Conservation (phyloP, 2,797 vertebrate species). For the Bovichtus variegatus region DNA sequence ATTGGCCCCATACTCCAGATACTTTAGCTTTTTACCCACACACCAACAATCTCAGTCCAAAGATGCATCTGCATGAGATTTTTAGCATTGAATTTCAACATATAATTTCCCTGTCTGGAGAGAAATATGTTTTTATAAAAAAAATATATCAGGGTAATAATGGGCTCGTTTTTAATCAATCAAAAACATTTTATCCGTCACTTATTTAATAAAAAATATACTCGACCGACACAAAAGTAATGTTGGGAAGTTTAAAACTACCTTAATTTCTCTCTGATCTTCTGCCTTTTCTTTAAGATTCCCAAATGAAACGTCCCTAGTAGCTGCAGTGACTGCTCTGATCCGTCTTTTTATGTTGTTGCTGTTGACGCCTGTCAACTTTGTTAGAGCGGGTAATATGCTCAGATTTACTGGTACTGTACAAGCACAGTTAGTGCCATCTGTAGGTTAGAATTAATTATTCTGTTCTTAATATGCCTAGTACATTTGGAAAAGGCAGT, state of each 20-base stretch:
- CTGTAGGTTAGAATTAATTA: not conserved
- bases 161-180: not conserved
- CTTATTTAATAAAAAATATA: not conserved
- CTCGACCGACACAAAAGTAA: not conserved
- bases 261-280: not conserved
- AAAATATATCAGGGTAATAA: no score
- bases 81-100: not conserved
- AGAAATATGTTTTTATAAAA: no score
- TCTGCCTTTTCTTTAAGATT: not conserved
- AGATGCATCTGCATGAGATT: not conserved
- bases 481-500: constrained; percentile 16
- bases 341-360: not conserved
- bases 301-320: not conserved
- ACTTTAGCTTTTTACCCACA: not conserved
- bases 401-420: constrained; percentile 10
- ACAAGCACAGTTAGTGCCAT: constrained; percentile 16
- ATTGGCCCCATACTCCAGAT: not conserved
- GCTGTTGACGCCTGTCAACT: not conserved
- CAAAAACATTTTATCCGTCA: no score
- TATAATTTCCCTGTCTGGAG: not conserved
- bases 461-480: constrained; percentile 7
- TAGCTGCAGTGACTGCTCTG: not conserved
- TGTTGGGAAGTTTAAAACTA: not conserved
- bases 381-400: not conserved
- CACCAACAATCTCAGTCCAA: not conserved